Evolutionary conservation across 1,140 invertebrate species (phyloP).

Genomic region (Anastatus disparis): DNA sequence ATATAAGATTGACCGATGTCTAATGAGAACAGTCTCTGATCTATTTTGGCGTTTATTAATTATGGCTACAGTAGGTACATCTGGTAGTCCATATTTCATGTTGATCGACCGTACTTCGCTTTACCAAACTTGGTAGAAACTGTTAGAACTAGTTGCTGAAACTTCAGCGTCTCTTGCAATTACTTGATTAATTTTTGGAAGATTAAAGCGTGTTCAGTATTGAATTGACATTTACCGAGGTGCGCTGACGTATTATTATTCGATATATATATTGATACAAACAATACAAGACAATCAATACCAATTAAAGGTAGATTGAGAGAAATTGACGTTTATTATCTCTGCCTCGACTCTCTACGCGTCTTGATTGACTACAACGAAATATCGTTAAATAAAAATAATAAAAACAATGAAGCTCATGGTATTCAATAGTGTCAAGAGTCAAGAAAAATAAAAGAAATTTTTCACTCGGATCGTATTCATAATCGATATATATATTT

Average conservation of each 20-base stretch:
- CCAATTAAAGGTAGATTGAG: slow-evolving; percentile 24
- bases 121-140: neutral
- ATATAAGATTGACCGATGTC: neutral
- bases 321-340: slow-evolving; percentile 28
- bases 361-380: neutral
- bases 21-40: neutral
- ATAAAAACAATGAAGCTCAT: neutral
- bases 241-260: neutral
- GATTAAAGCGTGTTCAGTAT: neutral
- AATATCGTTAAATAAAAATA: neutral
- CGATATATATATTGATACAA: neutral
- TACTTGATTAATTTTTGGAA: neutral
- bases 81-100: neutral
- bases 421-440: neutral
- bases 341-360: neutral
- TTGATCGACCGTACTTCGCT: neutral
- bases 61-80: neutral
- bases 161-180: neutral
- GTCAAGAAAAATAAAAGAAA: neutral
- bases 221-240: neutral
- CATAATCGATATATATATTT: too few species aligned
- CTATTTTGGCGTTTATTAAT: neutral
- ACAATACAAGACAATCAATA: slow-evolving; percentile 31
- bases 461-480: too few species aligned
- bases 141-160: neutral